Evolutionary conservation across 2,113 vertebrate genomes (phyloP).

Genomic region (Takifugu bimaculatus): DNA sequence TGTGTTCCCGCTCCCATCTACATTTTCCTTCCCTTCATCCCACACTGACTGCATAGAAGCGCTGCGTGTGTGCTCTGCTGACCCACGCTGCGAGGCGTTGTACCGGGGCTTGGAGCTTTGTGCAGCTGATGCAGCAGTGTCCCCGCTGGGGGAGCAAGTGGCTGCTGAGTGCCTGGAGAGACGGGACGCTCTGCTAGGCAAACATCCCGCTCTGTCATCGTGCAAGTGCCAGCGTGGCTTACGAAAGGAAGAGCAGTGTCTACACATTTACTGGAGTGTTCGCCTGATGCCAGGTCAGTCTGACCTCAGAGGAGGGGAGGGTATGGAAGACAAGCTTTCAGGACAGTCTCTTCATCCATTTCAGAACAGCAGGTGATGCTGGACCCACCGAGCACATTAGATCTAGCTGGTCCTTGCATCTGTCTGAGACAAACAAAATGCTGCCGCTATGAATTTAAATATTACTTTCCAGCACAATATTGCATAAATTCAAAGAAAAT

Average conservation of each 20-base stretch:
- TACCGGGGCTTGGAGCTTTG: constrained; percentile 82
- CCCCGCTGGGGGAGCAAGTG: constrained; percentile 51
- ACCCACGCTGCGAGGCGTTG: constrained; percentile 75
- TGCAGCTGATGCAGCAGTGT: constrained; percentile 57
- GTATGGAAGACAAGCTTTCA: too few relatives aligned
- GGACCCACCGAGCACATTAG: too few relatives aligned
- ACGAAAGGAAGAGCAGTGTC: constrained; percentile 83
- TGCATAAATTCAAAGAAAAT: too few relatives aligned
- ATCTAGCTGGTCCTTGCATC: too few relatives aligned
- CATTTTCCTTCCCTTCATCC: constrained; percentile 23
- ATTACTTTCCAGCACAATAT: too few relatives aligned
- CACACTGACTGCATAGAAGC: constrained; percentile 77
- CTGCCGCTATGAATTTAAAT: too few relatives aligned
- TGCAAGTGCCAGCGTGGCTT: constrained; percentile 87
- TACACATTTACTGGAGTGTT: constrained; percentile 86
- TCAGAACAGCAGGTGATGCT: too few relatives aligned
- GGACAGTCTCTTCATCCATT: too few relatives aligned
- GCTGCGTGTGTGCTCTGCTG: constrained; percentile 71
- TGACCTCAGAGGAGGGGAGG: not conserved
- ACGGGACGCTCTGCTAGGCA: constrained; percentile 74
- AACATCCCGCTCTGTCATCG: constrained; percentile 71
- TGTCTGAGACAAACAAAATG: too few relatives aligned
- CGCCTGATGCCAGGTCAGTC: constrained; percentile 80
- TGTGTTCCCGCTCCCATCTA: constrained; percentile 20
- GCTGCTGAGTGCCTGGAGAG: constrained; percentile 78